Conservation (phyloP, 2,113 vertebrate species). For the Odontophorus gujanensis region DNA sequence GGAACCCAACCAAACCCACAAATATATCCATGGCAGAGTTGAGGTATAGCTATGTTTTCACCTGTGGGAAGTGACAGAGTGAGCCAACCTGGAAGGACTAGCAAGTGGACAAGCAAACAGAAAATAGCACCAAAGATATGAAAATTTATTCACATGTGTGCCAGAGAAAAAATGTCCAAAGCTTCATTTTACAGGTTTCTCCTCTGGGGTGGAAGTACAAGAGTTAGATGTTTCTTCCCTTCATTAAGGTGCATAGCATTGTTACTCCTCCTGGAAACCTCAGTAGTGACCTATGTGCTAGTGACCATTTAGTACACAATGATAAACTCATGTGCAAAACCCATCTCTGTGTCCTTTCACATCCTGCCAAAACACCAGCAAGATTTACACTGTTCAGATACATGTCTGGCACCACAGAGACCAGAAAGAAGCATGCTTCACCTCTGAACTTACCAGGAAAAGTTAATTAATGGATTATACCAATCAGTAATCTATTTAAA, state of each 20-base stretch:
- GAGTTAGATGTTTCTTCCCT: fast-evolving
- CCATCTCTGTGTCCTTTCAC: neutral
- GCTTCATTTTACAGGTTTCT: neutral
- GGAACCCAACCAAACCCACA: neutral
- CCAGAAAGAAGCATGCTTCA: neutral
- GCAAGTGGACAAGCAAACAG: neutral
- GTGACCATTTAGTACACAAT: fast-evolving
- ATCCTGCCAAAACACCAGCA: neutral
- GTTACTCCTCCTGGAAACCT: neutral
- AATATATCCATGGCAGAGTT: neutral
- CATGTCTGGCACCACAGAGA: neutral
- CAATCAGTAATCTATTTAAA: neutral
- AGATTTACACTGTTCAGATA: neutral
- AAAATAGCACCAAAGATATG: neutral
- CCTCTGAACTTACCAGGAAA: neutral
- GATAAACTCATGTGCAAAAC: neutral
- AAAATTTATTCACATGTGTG: neutral
- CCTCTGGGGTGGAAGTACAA: neutral
- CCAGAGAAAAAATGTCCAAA: neutral
- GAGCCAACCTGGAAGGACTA: neutral
- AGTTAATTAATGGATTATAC: neutral
- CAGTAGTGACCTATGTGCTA: neutral
- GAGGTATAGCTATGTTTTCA: neutral
- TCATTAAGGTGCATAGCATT: neutral
- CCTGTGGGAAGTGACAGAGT: neutral